Percentiles rank a stretch among this genome's conserved stretches.
phyloP scores from a whole-genome alignment of 1,140 invertebrate species.

The Hyphantria cunea region DNA sequence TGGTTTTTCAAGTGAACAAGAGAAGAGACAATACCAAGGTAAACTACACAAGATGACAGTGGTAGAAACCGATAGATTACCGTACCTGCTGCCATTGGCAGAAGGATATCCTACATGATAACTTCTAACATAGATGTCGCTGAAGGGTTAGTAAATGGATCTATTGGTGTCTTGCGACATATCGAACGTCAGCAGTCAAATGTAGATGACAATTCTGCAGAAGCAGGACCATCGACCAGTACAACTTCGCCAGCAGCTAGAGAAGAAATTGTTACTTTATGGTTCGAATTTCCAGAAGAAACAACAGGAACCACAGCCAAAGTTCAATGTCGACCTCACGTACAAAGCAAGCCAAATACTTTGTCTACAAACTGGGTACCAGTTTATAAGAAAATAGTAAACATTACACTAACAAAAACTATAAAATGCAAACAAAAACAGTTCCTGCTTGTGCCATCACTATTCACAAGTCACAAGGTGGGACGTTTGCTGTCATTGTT shows the following conservation, averaged over 20 bases:
- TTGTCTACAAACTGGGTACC: slow-evolving; percentile 35
- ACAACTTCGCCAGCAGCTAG: slow-evolving; percentile 47
- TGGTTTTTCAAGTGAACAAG: slow-evolving; percentile 35
- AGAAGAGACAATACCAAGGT: slow-evolving; percentile 38
- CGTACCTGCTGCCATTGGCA: slow-evolving; percentile 40
- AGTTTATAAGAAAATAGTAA: slow-evolving; percentile 39
- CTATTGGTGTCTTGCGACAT: slow-evolving; percentile 43
- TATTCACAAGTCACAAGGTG: slow-evolving; percentile 35
- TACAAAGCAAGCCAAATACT: slow-evolving; percentile 37
- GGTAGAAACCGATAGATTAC: slow-evolving; percentile 46
- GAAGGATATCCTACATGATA: slow-evolving; percentile 53
- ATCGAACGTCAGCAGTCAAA: neutral
- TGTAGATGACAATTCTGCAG: slow-evolving; percentile 25
- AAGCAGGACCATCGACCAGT: slow-evolving; percentile 42
- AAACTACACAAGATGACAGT: slow-evolving; percentile 52
- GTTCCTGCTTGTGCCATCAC: slow-evolving; percentile 41
- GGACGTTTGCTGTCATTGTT: slow-evolving; percentile 41
- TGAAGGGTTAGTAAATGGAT: slow-evolving; percentile 62
- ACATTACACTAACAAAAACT: slow-evolving; percentile 31
- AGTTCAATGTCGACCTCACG: slow-evolving; percentile 38
- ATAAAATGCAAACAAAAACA: slow-evolving; percentile 42
- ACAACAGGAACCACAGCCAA: slow-evolving; percentile 31
- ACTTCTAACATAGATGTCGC: slow-evolving; percentile 42
- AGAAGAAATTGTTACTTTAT: slow-evolving; percentile 49
- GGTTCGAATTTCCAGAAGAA: slow-evolving; percentile 33